A percentile compares a stretch with the other conserved stretches of the same genome.
Conservation (phyloP, 2,113 vertebrate genomes). For the Platycercus adscitus region DNA sequence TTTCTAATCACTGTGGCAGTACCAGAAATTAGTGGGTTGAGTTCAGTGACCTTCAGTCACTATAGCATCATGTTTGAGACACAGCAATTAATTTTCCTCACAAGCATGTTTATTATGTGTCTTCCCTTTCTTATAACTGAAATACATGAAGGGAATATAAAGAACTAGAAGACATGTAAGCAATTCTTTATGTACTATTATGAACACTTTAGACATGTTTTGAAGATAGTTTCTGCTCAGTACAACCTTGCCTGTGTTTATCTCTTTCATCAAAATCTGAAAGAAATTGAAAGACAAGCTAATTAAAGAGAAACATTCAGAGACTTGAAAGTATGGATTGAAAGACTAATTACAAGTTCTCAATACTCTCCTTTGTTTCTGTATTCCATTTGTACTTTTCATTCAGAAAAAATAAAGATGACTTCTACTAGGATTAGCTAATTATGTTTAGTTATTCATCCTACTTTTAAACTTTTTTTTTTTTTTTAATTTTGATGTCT, state of each 20-base stretch:
- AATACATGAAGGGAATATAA: not conserved
- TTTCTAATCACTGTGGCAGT: not conserved
- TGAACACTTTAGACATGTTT: slow-evolving; percentile 2
- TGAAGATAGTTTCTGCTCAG: not conserved
- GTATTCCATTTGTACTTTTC: not conserved
- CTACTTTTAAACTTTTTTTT: not conserved
- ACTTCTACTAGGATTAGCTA: not conserved
- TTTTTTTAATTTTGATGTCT: not conserved
- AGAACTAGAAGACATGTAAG: not conserved
- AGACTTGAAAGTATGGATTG: slow-evolving; percentile 3
- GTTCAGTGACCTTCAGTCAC: not conserved
- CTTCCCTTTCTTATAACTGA: not conserved
- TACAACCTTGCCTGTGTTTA: not conserved
- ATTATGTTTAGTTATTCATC: not conserved
- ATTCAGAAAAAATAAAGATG: not conserved
- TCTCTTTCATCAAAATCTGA: slow-evolving; percentile 30
- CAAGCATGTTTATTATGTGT: not conserved
- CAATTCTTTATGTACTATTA: not conserved
- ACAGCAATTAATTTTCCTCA: not conserved
- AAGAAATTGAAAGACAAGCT: slow-evolving; percentile 44
- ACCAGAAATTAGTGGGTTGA: not conserved
- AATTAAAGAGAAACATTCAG: slow-evolving; percentile 40
- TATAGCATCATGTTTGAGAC: not conserved
- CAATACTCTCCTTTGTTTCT: slow-evolving; percentile 15
- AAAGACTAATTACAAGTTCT: slow-evolving; percentile 51